Conservation (phyloP, 2,113 vertebrate species). For the Bagarius yarrelli region DNA sequence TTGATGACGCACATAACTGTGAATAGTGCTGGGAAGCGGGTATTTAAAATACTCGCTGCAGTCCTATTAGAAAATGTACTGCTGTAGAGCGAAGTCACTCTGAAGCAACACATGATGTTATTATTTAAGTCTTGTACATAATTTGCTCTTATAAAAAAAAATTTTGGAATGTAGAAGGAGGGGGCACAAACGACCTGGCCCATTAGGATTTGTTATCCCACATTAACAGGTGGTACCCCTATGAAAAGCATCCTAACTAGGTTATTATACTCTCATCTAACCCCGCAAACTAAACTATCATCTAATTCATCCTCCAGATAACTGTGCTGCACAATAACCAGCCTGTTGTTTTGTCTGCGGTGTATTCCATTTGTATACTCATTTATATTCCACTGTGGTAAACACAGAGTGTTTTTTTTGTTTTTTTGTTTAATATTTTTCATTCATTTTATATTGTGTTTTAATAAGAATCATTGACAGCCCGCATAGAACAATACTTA, state of each 20-base stretch:
- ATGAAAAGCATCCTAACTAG: conserved; percentile 39
- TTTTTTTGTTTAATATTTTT: not conserved
- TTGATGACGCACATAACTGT: not conserved
- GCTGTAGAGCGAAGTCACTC: not conserved
- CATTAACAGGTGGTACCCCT: conserved; percentile 4
- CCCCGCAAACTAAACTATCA: no score
- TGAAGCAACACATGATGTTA: conserved; percentile 10
- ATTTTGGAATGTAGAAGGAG: conserved; percentile 20
- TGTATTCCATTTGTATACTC: not conserved
- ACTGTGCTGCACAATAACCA: not conserved
- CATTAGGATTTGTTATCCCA: conserved; percentile 28
- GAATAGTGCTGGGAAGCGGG: no score
- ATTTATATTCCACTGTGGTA: conserved; percentile 19
- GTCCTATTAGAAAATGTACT: not conserved
- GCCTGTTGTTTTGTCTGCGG: not conserved
- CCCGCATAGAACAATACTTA: not conserved
- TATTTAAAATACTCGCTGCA: not conserved
- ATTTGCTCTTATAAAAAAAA: conserved; percentile 29
- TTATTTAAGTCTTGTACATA: conserved; percentile 17
- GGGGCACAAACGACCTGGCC: not conserved
- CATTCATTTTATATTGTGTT: not conserved
- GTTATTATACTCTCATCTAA: conserved; percentile 26
- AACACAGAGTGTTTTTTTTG: not conserved
- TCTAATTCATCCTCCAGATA: conserved; percentile 19
- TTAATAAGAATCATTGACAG: not conserved